Evolutionary conservation across 2,888 invertebrate genomes (phyloP), one percentile per base, ranked within the genome.

Genomic region (Dynastes hyllus): DNA sequence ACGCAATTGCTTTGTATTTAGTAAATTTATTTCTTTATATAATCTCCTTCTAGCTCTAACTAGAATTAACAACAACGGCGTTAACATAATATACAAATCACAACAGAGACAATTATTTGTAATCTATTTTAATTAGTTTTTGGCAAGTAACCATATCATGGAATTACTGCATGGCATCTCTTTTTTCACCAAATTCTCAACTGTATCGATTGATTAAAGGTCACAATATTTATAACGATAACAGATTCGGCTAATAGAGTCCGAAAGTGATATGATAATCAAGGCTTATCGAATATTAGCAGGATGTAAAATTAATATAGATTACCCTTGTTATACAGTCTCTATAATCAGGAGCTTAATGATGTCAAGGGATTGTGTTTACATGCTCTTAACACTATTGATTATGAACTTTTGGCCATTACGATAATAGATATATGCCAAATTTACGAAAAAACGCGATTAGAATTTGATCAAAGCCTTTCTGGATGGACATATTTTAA

Each of bases 321-420:
- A 65, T 65, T 40, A 65, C 37, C 37, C 65, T 65, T 65, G 65
- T 65, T 37, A 40, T 32, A 1, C 40, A 32, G 32, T 65, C 37
- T 65, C n/a, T n/a, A 65, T 65, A 65, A 65, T 65, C 65, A 65
- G 65, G 4, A 65, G 65, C 37, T 32, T 22, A 8, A 58, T 22
- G 55, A 58, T 58, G 55, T 58, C 55, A 58, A 37, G 22, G 55
- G 22, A 58, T 58, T 58, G 55, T 65, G 65, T 65, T 65, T 65
- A 65, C 65, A 40, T 8, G 40, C 40, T 32, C 13, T 37, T 40
- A 40, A 37, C 65, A 65, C 13, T 22, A 37, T 40, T 37, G 40
- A 65, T 65, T 32, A 37, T 6, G 32, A n/a, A 6, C 37, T 29
- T n/a, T 16, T 40, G 40, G 40, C 37, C 37, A 37, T 65, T 65